These are phyloP conservation scores for Zapornia atra DNA, from an alignment of 2,113 vertebrate genomes.

Conservation along the genomic window DNA sequence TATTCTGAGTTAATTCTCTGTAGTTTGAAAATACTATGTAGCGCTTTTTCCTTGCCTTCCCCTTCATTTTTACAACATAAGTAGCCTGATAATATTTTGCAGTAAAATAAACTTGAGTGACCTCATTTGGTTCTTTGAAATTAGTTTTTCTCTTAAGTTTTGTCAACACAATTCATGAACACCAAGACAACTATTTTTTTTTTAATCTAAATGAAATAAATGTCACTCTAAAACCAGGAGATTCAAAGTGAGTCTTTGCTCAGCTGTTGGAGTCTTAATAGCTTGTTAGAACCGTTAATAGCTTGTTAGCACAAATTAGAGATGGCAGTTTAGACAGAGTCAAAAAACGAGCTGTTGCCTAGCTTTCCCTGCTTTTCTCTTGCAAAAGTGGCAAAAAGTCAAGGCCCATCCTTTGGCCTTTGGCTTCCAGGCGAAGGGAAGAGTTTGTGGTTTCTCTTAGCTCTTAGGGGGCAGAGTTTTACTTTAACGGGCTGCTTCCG, in stretches of 20 bases:
- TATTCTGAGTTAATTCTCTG: not conserved
- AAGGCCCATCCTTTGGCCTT: not conserved
- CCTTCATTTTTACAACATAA: not conserved
- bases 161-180: not conserved
- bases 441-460: not conserved
- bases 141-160: not conserved
- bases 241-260: not conserved
- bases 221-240: not conserved
- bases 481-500: not conserved
- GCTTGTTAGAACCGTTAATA: not conserved
- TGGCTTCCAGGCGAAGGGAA: not conserved
- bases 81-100: not conserved
- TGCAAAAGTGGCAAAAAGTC: not conserved
- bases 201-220: not conserved
- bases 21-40: not conserved
- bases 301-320: not conserved
- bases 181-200: not conserved
- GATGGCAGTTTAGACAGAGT: not conserved
- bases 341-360: not conserved
- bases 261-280: not conserved
- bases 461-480: not conserved
- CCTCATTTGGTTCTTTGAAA: not conserved
- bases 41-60: rapidly evolving
- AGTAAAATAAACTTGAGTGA: not conserved
- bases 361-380: not conserved